A percentile compares a stretch with the other conserved stretches of the same genome.
Evolutionary conservation across 92 coral and sea anemone genomes (phyloP).

Genomic region (Porites cylindrica): DNA sequence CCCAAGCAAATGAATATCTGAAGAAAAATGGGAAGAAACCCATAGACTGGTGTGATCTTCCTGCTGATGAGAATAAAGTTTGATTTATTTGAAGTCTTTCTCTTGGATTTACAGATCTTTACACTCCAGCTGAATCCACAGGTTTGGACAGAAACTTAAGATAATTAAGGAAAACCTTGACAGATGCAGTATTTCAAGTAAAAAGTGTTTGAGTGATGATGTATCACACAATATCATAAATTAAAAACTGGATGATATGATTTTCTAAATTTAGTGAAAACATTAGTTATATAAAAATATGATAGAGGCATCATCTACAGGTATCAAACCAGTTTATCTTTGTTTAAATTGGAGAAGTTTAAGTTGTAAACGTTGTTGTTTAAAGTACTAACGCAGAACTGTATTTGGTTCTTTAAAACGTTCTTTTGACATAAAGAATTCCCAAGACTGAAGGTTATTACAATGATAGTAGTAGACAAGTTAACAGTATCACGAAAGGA

Average conservation of each 20-base stretch:
- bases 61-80: constrained; percentile 44
- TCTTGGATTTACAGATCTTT: background rate
- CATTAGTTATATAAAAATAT: no score
- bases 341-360: no score
- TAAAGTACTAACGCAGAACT: background rate
- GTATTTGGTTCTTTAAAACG: background rate
- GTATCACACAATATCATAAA: no score
- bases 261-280: no score
- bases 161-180: background rate
- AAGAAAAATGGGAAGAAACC: constrained; percentile 78
- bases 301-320: no score
- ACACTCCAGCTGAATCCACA: background rate
- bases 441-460: no score
- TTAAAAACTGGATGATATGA: no score
- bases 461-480: no score
- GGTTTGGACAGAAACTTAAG: background rate
- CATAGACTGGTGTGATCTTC: constrained; percentile 85
- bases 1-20: constrained; percentile 91
- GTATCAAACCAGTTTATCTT: no score
- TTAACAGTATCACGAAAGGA: no score
- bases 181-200: no score
- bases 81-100: background rate
- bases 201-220: background rate
- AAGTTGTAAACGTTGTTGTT: background rate
- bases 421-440: no score